Evolutionary conservation across 2,888 invertebrate genomes (phyloP), one percentile per base, ranked within the genome.

Genomic region (Oscheius onirici): DNA sequence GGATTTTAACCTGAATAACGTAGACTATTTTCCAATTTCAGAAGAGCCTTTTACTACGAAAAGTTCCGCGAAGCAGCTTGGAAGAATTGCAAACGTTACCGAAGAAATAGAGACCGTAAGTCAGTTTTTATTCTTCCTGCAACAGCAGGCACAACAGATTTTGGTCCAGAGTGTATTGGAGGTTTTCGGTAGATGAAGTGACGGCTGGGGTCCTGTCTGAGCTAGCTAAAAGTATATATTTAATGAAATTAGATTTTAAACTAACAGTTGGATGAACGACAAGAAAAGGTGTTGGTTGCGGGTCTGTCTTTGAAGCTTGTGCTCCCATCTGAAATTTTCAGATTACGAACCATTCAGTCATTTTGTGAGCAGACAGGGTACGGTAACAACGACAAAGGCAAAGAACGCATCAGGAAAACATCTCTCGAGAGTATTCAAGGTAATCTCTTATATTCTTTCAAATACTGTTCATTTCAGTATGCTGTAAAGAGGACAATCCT

Each of bases 401-500:
- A 52, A 34, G 34, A 3, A 34, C 8, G 3, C 66, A n/a, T 40
- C 52, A 17, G 51, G 40, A 5, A 20, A 22, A n/a, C 51, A 66
- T 51, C 34, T 66, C 10, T 34, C 51, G 3, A 51, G 51, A 22
- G 52, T 66, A 34, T 66, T 66, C 41, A 66, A 66, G 54, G 66
- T 66, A 20, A 51, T 24, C 3, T 15, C 3, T 15, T 10, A 20
- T 43, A 22, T 1, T 43, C 26, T n/a, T 11, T 15, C 2, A 26
- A 24, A 1, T 20, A 55, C 54, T 3, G 2, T 17, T 52, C 22
- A 34, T 17, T 66, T 20, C 54, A 66, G 66, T 66, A 66, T 22
- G 66, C 52, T 13, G 66, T 66, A 11, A 66, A 66, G 26, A 51
- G 41, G n/a, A 66, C 66, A 24, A 66, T 66, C 24, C 52, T 66